Base-by-base conservation (phyloP, 92 coral and sea anemone genomes). In the Muricea muricata region DNA sequence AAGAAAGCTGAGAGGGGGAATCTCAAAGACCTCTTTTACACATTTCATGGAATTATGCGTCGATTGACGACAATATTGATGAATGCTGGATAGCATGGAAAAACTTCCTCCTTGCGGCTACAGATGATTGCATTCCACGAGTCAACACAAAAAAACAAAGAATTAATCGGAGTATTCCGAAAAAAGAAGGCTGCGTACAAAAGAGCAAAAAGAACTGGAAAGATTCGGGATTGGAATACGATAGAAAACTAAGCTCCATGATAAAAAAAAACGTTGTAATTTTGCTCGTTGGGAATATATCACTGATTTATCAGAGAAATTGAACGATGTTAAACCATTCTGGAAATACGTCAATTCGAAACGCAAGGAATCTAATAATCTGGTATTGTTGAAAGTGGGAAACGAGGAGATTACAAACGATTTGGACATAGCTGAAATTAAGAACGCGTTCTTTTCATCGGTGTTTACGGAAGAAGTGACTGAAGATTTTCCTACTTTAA, bases 81-180 rank as follows among this genome's bases (percentile, higher is more conserved):
- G 66, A 56, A 28, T 81, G 75, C 69, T 90, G 90, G 90, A 46
- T 40, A n/a, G 66, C 50, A 11, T 85, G 90, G 90, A 81, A 34
- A 73, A 87, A 81, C 75, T 30, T 85, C 42, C 46, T 75, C 32
- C 66, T 85, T 40, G 85, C 87, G 17, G 87, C 87, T 39, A 85
- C 84, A 20, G 72, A 89, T 32, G 80, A 84, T 28, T 89, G 86
- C 26, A 83, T 84, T 31, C 89, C 92, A 18, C 84, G 84, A 80
- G 54, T 30, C 45, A 84, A 69, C 46, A 17, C 25, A 0, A 86
- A 70, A 48, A 90, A 55, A 48, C 2, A 81, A 90, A 84, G 85
- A 75, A 14, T 82, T 82, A 21, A 70, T 86, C 61, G 23, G 21
- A 76, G 57, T 90, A 7, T 86, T 85, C 61, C 60, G 82, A 45